Base-by-base conservation (phyloP, 2,797 vertebrate species). In the Craterocephalus amniculus region DNA sequence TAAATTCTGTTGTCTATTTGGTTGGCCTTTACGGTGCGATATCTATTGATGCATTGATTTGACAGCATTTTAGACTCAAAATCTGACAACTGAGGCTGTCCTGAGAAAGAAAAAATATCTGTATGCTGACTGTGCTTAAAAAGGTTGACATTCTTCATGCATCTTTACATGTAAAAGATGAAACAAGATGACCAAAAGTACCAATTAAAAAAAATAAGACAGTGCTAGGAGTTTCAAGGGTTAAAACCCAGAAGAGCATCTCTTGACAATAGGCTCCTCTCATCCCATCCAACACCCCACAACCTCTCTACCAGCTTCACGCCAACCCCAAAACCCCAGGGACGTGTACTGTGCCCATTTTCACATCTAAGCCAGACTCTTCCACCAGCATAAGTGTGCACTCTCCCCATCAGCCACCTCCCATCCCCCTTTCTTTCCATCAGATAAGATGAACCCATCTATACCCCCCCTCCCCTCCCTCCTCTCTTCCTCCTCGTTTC, bases 291-390 rank as follows among this genome's bases (percentile, higher is more conserved):
- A n/a, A 80, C 82, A 82, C 81, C 83, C 76, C 77, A 58, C 76
- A 88, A 70, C 74, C 80, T 62, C 76, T 75, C 70, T 63, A 86
- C 80, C 85, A 88, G 74, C 59, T 71, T 57, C 36, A 22, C 64
- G 67, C 74, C 79, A 67, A 76, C 86, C 79, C 62, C 72, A 76
- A 89, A 75, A 76, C 90, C 89, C 88, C 65, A 29, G 86, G 88
- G 89, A 91, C 85, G 85, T 83, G 66, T 63, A 81, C 85, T 90
- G 86, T 89, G 89, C 85, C 87, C 86, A 89, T 91, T 89, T 89
- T 90, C 84, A 89, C 87, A 87, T 88, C 83, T 77, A 59, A 89
- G 80, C 80, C 83, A 85, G 71, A 57, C 67, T 78, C 76, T 64
- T 83, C 60, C 60, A 85, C 36, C 43, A 34, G 13, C 59, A 7